These are phyloP conservation scores for Luperina nickerlii DNA, from an alignment of 2,888 invertebrate genomes.

Conservation along the genomic window DNA sequence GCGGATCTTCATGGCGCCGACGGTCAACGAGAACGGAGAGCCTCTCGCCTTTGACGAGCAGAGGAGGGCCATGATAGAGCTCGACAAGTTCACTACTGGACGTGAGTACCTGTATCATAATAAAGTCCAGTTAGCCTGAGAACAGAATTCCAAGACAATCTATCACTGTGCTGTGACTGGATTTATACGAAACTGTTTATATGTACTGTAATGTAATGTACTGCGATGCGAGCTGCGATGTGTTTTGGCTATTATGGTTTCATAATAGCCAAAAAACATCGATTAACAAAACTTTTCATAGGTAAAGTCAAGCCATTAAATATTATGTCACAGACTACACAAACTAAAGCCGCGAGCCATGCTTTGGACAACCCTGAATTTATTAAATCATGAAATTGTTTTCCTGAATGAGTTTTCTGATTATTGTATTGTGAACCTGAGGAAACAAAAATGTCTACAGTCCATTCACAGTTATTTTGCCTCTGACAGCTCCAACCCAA, in stretches of 20 bases:
- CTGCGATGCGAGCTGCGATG: too few species aligned
- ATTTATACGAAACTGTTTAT: not conserved
- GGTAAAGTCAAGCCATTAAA: too few species aligned
- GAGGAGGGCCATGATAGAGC: slow-evolving; percentile 92
- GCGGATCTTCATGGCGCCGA: slow-evolving; percentile 93
- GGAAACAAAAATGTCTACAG: not conserved
- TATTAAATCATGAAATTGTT: not conserved
- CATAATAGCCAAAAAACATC: too few species aligned
- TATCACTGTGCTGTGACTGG: not conserved
- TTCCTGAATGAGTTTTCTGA: not conserved
- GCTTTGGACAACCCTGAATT: not conserved
- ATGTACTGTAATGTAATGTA: too few species aligned
- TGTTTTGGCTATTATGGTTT: too few species aligned
- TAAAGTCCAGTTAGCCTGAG: not conserved
- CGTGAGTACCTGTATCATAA: slow-evolving; percentile 49
- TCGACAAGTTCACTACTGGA: slow-evolving; percentile 92
- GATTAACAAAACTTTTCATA: too few species aligned
- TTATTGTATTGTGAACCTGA: too few species aligned
- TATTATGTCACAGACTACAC: too few species aligned
- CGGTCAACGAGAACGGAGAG: slow-evolving; percentile 87
- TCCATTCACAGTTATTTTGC: too few species aligned
- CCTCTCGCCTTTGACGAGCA: slow-evolving; percentile 85
- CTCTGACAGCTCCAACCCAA: not conserved
- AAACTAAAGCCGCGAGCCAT: too few species aligned
- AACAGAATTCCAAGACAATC: not conserved